Evolutionary conservation across 2,113 vertebrate species (phyloP).

Genomic region (Cynoglossus semilaevis): DNA sequence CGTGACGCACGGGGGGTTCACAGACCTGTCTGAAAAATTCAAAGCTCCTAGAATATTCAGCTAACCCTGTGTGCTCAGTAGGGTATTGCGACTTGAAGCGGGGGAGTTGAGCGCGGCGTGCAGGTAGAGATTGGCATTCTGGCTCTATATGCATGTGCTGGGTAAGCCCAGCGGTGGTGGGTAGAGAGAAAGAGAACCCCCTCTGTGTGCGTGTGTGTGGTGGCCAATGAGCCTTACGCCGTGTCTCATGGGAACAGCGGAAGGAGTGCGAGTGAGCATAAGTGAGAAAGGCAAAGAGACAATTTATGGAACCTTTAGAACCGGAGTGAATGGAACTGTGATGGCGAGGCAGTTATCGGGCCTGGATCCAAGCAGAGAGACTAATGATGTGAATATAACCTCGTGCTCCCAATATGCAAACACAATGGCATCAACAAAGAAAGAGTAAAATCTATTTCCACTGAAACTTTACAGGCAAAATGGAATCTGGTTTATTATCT

Average conservation of each 20-base stretch:
- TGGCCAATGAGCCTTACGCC: conserved; percentile 56
- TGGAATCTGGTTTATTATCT: conserved; percentile 19
- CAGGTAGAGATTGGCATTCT: conserved; percentile 54
- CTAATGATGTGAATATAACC: conserved; percentile 55
- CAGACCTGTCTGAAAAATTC: conserved; percentile 69
- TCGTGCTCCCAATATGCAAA: conserved; percentile 57
- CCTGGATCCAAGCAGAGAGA: conserved; percentile 59
- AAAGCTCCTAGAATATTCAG: conserved; percentile 70
- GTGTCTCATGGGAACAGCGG: conserved; percentile 48
- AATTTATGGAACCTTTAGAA: conserved; percentile 59
- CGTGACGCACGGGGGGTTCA: conserved; percentile 47
- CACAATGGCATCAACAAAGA: conserved; percentile 48
- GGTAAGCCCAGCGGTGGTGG: conserved; percentile 46
- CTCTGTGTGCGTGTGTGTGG: conserved; percentile 32
- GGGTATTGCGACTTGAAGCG: conserved; percentile 30
- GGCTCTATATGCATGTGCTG: conserved; percentile 35
- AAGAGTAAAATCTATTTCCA: conserved; percentile 21
- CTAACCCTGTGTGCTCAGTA: conserved; percentile 50
- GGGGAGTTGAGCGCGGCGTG: conserved; percentile 4
- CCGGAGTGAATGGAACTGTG: conserved; percentile 30
- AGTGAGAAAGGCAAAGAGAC: conserved; percentile 30
- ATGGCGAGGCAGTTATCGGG: conserved; percentile 36
- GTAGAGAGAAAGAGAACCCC: conserved; percentile 38
- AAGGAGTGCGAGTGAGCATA: conserved; percentile 26
- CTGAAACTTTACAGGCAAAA: conserved; percentile 29